Percentiles rank a stretch among this genome's conserved stretches.
phyloP scores from a whole-genome alignment of 2,888 invertebrate species.

The Drosophila anomalipes region DNA sequence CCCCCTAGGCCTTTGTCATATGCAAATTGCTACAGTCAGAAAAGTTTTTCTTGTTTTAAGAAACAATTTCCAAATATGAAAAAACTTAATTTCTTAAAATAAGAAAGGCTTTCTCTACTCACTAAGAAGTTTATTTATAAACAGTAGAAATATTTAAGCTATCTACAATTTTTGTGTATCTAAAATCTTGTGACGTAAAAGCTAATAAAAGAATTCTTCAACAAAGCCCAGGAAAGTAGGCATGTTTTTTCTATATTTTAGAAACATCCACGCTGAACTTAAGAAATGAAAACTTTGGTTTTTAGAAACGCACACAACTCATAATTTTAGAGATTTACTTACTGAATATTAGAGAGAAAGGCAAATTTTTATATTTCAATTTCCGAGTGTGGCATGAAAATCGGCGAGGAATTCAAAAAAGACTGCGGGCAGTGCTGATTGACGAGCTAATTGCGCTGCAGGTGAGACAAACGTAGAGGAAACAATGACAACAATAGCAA shows the following conservation, averaged over 20 bases:
- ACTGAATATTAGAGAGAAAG: not conserved
- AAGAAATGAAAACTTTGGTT: too few species aligned
- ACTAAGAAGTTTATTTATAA: too few species aligned
- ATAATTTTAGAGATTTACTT: not conserved
- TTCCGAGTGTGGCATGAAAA: constrained; percentile 14
- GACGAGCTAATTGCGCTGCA: constrained; percentile 54
- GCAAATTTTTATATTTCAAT: not conserved
- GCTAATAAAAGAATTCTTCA: too few species aligned
- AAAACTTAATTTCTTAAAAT: not conserved
- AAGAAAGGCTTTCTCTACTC: not conserved
- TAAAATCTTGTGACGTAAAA: too few species aligned
- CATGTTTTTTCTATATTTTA: too few species aligned
- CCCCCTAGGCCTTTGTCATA: constrained; percentile 15
- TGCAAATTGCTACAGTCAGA: constrained; percentile 49
- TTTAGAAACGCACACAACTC: too few species aligned
- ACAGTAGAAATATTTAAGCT: too few species aligned
- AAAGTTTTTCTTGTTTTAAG: not conserved
- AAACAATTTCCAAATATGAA: not conserved
- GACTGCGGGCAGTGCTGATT: constrained; percentile 43
- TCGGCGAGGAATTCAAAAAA: constrained; percentile 19
- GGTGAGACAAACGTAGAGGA: constrained; percentile 47
- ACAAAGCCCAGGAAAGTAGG: too few species aligned
- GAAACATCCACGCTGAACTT: too few species aligned
- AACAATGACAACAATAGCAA: constrained; percentile 8
- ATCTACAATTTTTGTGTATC: too few species aligned